Evolutionary conservation across 1,140 invertebrate genomes (phyloP), one percentile per base, ranked within the genome.

Genomic region (Teleogryllus occipitalis): DNA sequence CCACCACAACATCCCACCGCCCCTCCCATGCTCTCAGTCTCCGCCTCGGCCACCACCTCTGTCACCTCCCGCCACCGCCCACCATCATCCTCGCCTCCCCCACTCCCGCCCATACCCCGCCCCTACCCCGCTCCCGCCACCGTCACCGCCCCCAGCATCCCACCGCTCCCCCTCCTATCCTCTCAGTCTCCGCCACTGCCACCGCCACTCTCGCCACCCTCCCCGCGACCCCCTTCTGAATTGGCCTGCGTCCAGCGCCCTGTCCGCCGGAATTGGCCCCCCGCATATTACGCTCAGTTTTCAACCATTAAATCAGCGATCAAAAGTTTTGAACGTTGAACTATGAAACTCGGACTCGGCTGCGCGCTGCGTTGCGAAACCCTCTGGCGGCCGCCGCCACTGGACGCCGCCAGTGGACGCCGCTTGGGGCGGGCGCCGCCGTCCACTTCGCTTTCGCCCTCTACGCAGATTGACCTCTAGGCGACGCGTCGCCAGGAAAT

Each of bases 291-390:
- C 54, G 54, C 54, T 65, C 54, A 65, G 54, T 65, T 65, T 65
- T 65, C 54, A 65, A 65, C 54, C 54, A 65, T 65, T 65, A 65
- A 65, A 65, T 65, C 54, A 65, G 54, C 54, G 54, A 65, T 65
- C 54, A 65, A 65, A 65, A 65, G 54, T 65, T 65, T 65, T 65
- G 54, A 65, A 65, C 54, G 54, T 65, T 65, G 54, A 65, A 65
- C 54, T 65, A 65, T 65, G 54, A 65, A 65, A 65, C 54, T 65
- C 54, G 10, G 54, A 65, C 54, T 65, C 18, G 54, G 27, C 27
- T 39, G 1, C 27, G 27, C 27, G 27, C 5, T 39, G 27, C 27
- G 27, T 39, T 39, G 27, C 27, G 27, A 1, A 39, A 5, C 27
- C 27, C 27, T 5, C 27, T n/a, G n/a, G 27, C 27, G 27, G 27